A percentile compares a stretch with the other conserved stretches of the same genome.
Conservation (phyloP, 2,113 vertebrate genomes). For the Heterotis niloticus region DNA sequence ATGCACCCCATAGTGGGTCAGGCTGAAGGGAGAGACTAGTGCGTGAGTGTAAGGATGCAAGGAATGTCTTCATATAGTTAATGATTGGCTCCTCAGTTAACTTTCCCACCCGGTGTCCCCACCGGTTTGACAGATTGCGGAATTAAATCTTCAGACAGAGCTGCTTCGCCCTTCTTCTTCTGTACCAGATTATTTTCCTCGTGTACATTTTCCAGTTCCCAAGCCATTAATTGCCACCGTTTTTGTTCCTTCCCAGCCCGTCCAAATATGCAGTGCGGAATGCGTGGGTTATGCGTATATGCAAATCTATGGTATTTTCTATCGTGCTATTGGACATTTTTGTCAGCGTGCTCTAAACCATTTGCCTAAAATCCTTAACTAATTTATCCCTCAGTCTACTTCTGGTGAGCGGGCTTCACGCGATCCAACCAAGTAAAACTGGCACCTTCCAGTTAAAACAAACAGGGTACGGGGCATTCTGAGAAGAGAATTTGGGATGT, state of each 20-base stretch:
- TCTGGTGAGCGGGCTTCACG: not conserved
- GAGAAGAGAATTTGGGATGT: not conserved
- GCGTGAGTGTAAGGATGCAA: slow-evolving; percentile 59
- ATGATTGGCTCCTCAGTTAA: slow-evolving; percentile 60
- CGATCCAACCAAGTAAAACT: not conserved
- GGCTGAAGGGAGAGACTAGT: slow-evolving; percentile 48
- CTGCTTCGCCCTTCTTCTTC: not conserved
- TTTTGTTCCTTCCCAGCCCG: not conserved
- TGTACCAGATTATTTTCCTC: too few species aligned
- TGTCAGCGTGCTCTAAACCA: not conserved
- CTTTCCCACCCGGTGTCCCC: slow-evolving; percentile 35
- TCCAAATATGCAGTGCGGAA: not conserved
- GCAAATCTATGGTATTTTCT: not conserved
- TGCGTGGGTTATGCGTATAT: not conserved
- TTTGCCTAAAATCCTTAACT: not conserved
- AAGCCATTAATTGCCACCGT: too few species aligned
- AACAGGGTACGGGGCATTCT: not conserved
- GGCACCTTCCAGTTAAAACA: slow-evolving; percentile 6
- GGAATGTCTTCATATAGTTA: slow-evolving; percentile 57
- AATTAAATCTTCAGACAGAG: not conserved
- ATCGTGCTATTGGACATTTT: not conserved
- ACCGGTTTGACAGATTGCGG: slow-evolving; percentile 30
- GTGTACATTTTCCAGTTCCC: too few species aligned
- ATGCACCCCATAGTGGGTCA: slow-evolving; percentile 45
- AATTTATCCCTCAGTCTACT: not conserved